Percentiles rank a stretch among this genome's conserved stretches.
These are phyloP conservation scores for Anabacerthia variegaticeps DNA, from an alignment of 2,797 vertebrate species.

Conservation along the genomic window DNA sequence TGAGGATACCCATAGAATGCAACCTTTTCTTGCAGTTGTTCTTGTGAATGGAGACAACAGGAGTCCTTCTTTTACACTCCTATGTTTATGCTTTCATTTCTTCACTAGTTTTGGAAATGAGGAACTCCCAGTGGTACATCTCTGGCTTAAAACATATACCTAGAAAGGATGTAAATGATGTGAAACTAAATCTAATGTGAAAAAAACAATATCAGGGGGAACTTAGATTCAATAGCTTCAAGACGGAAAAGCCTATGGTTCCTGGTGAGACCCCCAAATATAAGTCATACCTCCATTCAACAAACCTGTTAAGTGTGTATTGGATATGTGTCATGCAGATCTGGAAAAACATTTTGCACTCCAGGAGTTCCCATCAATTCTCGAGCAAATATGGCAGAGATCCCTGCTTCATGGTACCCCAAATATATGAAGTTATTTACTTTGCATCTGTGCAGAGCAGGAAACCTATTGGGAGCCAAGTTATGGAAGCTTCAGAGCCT, in stretches of 20 bases:
- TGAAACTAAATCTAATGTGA: neutral
- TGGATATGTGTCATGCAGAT: neutral
- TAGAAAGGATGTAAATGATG: neutral
- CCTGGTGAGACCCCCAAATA: neutral
- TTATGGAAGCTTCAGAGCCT: neutral
- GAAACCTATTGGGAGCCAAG: neutral
- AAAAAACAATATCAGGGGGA: neutral
- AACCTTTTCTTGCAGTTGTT: neutral
- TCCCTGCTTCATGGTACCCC: neutral
- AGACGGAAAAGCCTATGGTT: neutral
- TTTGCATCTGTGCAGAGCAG: neutral
- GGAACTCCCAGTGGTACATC: neutral
- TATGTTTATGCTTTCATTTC: neutral
- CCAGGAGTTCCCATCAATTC: neutral
- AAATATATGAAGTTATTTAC: neutral
- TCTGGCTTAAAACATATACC: neutral
- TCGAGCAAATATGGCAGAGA: neutral
- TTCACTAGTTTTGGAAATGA: neutral
- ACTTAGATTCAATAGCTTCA: neutral
- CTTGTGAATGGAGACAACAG: neutral
- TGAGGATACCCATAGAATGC: neutral
- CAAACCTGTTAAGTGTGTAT: neutral
- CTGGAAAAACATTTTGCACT: neutral
- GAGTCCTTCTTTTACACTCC: neutral
- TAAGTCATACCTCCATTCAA: neutral